Percentiles rank a stretch among this genome's conserved stretches.
These are phyloP conservation scores for Coptodon rendalli DNA, from an alignment of 2,113 vertebrate species.

Conservation along the genomic window DNA sequence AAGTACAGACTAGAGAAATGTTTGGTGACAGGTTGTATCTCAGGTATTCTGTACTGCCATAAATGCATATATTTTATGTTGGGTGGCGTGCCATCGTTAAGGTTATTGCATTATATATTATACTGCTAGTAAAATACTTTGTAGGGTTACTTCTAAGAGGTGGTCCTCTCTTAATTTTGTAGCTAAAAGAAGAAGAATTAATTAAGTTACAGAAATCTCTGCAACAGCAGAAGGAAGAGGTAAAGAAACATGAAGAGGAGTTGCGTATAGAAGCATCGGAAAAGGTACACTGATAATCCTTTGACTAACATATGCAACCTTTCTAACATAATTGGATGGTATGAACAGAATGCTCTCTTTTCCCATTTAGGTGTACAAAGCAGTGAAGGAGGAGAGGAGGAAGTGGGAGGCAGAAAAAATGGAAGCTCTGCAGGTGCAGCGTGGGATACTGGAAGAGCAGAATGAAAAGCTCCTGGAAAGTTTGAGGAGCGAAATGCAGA, in stretches of 20 bases:
- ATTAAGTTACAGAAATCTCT: slow-evolving; percentile 45
- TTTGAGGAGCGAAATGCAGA: slow-evolving; percentile 23
- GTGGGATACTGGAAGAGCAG: slow-evolving; percentile 55
- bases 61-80: not conserved
- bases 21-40: not conserved
- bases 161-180: not conserved
- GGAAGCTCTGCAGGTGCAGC: slow-evolving; percentile 36
- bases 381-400: slow-evolving; percentile 37
- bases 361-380: slow-evolving; percentile 27
- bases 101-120: not conserved
- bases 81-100: not conserved
- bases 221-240: slow-evolving; percentile 41
- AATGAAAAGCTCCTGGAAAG: slow-evolving; percentile 9
- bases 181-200: slow-evolving; percentile 67
- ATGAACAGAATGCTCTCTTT: not conserved
- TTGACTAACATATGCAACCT: not conserved
- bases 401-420: slow-evolving; percentile 51
- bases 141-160: not conserved
- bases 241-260: slow-evolving; percentile 44
- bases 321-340: not conserved
- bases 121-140: not conserved
- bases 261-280: slow-evolving; percentile 40
- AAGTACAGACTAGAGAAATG: slow-evolving; percentile 31
- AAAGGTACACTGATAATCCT: slow-evolving; percentile 27
- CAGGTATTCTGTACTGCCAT: not conserved